Base-by-base conservation (phyloP, 2,888 invertebrate genomes). In the Azorinus chamasolen region DNA sequence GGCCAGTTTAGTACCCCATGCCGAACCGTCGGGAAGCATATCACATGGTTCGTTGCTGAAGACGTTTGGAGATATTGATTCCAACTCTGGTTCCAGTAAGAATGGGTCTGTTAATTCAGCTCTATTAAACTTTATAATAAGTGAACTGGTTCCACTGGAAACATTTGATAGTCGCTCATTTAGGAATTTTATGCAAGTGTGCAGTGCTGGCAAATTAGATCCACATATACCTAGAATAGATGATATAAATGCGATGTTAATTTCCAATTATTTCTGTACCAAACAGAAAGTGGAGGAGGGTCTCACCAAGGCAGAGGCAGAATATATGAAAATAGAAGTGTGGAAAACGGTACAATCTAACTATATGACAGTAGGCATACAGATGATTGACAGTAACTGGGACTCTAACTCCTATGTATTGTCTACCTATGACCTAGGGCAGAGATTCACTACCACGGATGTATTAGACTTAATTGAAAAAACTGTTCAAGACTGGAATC, bases 121-220 rank as follows among this genome's bases (percentile, higher is more conserved):
- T 32, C 32, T 32, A 10, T 32, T 32, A 32, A 10, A 32, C 10
- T 32, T 32, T 32, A 32, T 32, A 4, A 32, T 32, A 4, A 32
- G 32, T 32, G 32, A 32, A 10, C 10, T 32, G 10, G 5, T 32
- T 6, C 32, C 32, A 6, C 32, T 32, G 4, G 32, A 32, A 6
- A 32, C 4, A 14, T 61, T 84, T 6, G 80, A 80, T 41, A 76
- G 73, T 18, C 53, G 69, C 12, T 51, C 80, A n/a, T 84, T 83
- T 53, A 48, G 64, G 37, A 77, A 68, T 16, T 43, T 84, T 46
- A 62, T 84, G 62, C 54, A 46, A 12, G 45, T 59, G 14, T 63
- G 75, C 6, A 80, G 32, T 32, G 32, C 5, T 4, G 32, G 32
- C 10, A 32, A 32, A 10, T 32, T 32, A 32, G 32, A 32, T 10